Base-by-base conservation (phyloP, 1,140 invertebrate species). In the Psix sp. region DNA sequence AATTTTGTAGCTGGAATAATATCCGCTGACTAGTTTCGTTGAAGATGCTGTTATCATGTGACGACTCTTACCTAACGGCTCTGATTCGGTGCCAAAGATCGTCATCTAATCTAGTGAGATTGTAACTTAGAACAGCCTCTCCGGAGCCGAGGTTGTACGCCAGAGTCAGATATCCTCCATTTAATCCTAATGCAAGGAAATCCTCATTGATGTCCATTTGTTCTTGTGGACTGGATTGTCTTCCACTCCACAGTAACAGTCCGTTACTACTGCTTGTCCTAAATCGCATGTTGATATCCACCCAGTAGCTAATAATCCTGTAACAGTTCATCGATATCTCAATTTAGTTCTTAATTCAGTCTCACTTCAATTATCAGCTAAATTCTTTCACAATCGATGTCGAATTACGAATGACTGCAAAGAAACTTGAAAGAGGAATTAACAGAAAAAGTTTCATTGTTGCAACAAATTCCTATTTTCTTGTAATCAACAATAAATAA, bases 51-150 rank as follows among this genome's bases (percentile, higher is more conserved):
- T 56, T 62, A 74, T 46, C 29, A 48, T 57, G 62, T 33, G 43
- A 49, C 17, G 20, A 46, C 4, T 62, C 57, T 17, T 88, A 97
- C 96, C 96, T 95, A 20, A 94, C 91, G 18, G 94, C 93, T 85
- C 93, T 90, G 16, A 97, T 91, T 60, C 93, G 89, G 86, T 98
- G 96, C 96, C 96, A 98, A 29, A 95, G 88, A 46, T 95, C 95
- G 86, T 98, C 95, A 85, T 96, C 94, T 20, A 98, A 91, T 83
- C 91, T 91, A n/a, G 94, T 94, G 65, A 90, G 89, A 87, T 98
- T 98, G 73, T 95, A 95, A 56, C 91, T 89, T 10, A 98, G 92
- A 26, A 91, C 88, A 2, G 93, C 91, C 77, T 95, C 93, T 57
- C 94, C 92, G 78, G 93, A 91, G 68, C 94, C 92, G 46, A 93